Percentiles rank a stretch among this genome's conserved stretches.
Evolutionary conservation across 2,797 vertebrate species (phyloP).

Genomic region (Perodicticus potto): DNA sequence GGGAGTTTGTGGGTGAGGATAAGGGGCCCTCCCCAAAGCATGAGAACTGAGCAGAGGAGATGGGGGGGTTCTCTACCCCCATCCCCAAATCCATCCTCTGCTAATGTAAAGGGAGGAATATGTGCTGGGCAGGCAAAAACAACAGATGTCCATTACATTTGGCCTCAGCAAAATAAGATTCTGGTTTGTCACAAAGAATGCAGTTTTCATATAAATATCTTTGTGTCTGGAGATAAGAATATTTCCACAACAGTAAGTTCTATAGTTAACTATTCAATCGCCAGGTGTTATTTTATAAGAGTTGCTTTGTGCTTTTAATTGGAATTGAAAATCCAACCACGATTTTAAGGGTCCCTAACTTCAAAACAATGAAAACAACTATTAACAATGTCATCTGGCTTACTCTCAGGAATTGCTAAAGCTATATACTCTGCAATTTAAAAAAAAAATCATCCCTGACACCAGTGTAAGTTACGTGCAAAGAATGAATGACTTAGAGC

Average conservation of each 20-base stretch:
- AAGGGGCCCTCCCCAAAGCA: conserved; percentile 40
- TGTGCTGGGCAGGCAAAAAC: conserved; percentile 71
- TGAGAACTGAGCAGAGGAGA: conserved; percentile 5
- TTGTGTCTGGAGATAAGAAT: conserved; percentile 79
- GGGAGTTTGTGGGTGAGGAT: not conserved
- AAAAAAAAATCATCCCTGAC: conserved; percentile 66
- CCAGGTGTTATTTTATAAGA: conserved; percentile 60
- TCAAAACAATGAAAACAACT: conserved; percentile 47
- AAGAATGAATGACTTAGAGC: conserved; percentile 66
- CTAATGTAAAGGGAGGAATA: conserved; percentile 73
- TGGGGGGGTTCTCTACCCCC: not conserved
- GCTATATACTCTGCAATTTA: conserved; percentile 54
- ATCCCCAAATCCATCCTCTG: not conserved
- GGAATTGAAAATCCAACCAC: conserved; percentile 38
- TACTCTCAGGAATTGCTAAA: conserved; percentile 78
- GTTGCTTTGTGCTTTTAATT: conserved; percentile 54
- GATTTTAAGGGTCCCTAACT: conserved; percentile 66
- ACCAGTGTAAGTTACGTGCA: conserved; percentile 66
- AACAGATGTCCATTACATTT: conserved; percentile 81
- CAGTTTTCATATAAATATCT: conserved; percentile 81
- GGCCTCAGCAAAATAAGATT: conserved; percentile 79
- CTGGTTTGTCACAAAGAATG: conserved; percentile 79
- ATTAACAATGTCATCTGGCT: conserved; percentile 66
- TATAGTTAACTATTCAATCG: conserved; percentile 74
- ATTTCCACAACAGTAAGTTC: conserved; percentile 72